Evolutionary conservation across 1,140 invertebrate species (phyloP).

Genomic region (Carcinoscorpius rotundicauda): DNA sequence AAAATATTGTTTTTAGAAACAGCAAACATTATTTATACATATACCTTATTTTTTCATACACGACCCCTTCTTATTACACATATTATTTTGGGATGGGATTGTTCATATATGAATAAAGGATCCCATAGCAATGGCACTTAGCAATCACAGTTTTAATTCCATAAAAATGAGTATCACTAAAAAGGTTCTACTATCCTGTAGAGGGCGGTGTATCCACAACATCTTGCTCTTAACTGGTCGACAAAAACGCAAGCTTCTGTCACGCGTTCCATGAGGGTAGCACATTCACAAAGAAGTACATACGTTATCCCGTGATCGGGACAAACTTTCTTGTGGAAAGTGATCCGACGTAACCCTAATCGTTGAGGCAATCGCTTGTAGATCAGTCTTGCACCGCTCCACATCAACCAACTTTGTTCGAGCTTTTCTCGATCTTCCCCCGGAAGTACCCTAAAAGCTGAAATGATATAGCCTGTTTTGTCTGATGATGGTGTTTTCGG

Average conservation of each 20-base stretch:
- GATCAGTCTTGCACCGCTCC: constrained; percentile 72
- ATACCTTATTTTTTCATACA: no score
- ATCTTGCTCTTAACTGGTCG: constrained; percentile 66
- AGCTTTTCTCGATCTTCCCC: constrained; percentile 81
- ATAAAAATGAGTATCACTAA: no score
- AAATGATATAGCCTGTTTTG: constrained; percentile 68
- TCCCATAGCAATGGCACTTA: no score
- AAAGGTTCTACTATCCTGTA: constrained; percentile 37
- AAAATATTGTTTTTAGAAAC: no score
- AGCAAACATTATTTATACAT: no score
- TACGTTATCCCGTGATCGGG: constrained; percentile 39
- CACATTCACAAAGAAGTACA: constrained; percentile 76
- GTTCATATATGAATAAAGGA: no score
- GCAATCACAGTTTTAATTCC: no score
- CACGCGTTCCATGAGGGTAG: constrained; percentile 70
- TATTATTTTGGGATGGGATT: no score
- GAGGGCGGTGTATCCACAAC: constrained; percentile 79
- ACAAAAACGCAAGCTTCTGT: constrained; percentile 71
- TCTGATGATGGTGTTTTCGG: constrained; percentile 38
- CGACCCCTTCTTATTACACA: no score
- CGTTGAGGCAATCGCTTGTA: constrained; percentile 73
- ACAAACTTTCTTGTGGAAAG: constrained; percentile 70
- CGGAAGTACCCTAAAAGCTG: constrained; percentile 85
- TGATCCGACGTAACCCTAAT: constrained; percentile 69
- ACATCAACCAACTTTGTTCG: constrained; percentile 84